A percentile compares a stretch with the other conserved stretches of the same genome.
phyloP scores from a whole-genome alignment of 2,888 invertebrate species.

The Hypolimnas misippus region DNA sequence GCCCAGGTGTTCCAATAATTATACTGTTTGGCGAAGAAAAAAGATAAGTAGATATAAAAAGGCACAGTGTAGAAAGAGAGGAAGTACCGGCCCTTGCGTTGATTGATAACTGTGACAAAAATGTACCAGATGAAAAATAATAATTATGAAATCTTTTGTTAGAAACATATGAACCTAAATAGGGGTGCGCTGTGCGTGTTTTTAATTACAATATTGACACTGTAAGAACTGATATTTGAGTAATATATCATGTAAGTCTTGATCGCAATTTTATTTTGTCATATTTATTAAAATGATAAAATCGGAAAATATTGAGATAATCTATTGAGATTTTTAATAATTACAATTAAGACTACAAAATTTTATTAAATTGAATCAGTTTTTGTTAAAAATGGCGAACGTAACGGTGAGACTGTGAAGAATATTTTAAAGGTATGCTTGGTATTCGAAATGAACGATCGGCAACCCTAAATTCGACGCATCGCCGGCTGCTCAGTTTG shows the following conservation, averaged over 20 bases:
- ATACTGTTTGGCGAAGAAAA: slow-evolving; percentile 67
- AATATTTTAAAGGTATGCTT: slow-evolving; percentile 11
- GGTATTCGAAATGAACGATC: slow-evolving; percentile 41
- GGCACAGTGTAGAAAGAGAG: slow-evolving; percentile 54
- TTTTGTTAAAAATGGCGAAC: no score
- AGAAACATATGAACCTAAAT: slow-evolving; percentile 71
- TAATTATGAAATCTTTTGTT: slow-evolving; percentile 83
- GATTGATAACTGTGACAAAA: slow-evolving; percentile 85
- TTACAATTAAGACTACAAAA: no score
- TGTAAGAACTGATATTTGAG: neutral
- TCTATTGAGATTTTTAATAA: no score
- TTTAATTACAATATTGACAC: slow-evolving; percentile 16
- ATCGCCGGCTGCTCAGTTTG: slow-evolving; percentile 77
- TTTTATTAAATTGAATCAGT: no score
- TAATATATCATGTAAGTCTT: neutral
- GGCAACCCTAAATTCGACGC: slow-evolving; percentile 68
- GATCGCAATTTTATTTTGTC: no score
- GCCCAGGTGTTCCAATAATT: slow-evolving; percentile 84
- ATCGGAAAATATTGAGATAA: no score
- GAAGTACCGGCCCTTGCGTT: slow-evolving; percentile 69
- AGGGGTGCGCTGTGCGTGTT: slow-evolving; percentile 62
- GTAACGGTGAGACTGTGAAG: no score
- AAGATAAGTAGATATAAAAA: slow-evolving; percentile 56
- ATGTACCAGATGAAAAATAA: slow-evolving; percentile 84
- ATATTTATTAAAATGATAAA: no score